Percentiles rank a stretch among this genome's conserved stretches.
These are phyloP conservation scores for Agapornis canus DNA, from an alignment of 2,797 vertebrate species.

Conservation along the genomic window DNA sequence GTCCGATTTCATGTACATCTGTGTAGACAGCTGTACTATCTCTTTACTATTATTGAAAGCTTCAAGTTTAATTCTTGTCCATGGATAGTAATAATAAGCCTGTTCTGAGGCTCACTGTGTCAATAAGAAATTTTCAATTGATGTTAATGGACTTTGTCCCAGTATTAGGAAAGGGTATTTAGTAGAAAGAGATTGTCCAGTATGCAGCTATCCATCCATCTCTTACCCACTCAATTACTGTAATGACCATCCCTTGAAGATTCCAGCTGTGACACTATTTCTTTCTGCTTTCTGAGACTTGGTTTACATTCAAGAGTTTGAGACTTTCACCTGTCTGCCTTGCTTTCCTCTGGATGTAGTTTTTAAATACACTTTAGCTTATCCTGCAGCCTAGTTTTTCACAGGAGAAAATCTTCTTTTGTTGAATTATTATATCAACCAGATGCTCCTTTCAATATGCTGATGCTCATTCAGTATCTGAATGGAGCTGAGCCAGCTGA, in stretches of 20 bases:
- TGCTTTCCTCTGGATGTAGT: not conserved
- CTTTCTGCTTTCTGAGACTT: not conserved
- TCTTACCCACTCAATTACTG: not conserved
- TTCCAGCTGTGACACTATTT: not conserved
- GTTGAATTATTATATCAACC: conserved; percentile 1
- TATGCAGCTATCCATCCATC: not conserved
- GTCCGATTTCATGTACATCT: not conserved
- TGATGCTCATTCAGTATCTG: not conserved
- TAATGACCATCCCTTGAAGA: not conserved
- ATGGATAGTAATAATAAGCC: not conserved
- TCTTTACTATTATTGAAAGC: not conserved
- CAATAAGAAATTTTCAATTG: not conserved
- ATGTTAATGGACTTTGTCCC: not conserved
- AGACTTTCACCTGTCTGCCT: not conserved
- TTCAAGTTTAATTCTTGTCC: not conserved
- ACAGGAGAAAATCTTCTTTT: not conserved
- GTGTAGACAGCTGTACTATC: not conserved
- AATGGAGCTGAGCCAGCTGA: not conserved
- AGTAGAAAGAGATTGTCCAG: not conserved
- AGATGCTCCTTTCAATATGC: not conserved
- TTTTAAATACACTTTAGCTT: not conserved
- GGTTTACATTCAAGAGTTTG: not conserved
- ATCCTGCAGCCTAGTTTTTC: not conserved
- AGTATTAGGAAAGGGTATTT: not conserved
- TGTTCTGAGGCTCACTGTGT: not conserved